Percentiles rank a stretch among this genome's conserved stretches.
phyloP scores from a whole-genome alignment of 1,140 invertebrate genomes.

The Anoplophora glabripennis region DNA sequence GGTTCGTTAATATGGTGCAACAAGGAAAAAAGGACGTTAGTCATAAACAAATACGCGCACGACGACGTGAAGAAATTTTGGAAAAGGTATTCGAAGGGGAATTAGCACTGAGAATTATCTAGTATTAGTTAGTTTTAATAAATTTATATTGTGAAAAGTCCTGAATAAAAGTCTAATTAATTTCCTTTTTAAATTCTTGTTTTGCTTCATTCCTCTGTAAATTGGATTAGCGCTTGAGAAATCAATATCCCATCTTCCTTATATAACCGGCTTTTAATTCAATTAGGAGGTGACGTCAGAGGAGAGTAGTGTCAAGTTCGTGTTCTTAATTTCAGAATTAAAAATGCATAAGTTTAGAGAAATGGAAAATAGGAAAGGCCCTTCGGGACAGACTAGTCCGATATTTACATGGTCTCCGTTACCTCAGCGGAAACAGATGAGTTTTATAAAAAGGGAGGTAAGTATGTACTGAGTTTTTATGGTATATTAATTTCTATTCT shows the following conservation, averaged over 20 bases:
- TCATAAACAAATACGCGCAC: conserved; percentile 83
- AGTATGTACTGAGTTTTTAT: no score
- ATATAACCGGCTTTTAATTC: no score
- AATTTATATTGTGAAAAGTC: no score
- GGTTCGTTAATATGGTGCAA: conserved; percentile 85
- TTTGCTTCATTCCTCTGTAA: no score
- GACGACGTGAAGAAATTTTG: conserved; percentile 92
- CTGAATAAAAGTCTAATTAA: no score
- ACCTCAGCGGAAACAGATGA: conserved; percentile 27
- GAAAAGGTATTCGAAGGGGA: conserved; percentile 78
- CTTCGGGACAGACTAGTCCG: conserved; percentile 15
- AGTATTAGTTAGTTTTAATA: not conserved
- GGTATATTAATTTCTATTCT: no score
- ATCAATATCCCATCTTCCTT: no score
- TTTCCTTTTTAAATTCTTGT: no score
- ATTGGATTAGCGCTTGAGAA: no score
- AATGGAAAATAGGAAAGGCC: not conserved
- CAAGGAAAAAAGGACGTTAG: conserved; percentile 83
- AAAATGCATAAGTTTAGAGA: not conserved
- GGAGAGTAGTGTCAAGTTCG: not conserved
- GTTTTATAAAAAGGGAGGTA: conserved; percentile 24
- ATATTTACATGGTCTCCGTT: conserved; percentile 36
- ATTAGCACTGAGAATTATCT: conserved; percentile 31
- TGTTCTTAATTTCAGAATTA: not conserved
- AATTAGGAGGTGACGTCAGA: no score